Evolutionary conservation across 2,797 vertebrate species (phyloP).

Genomic region (Thaleichthys pacificus): DNA sequence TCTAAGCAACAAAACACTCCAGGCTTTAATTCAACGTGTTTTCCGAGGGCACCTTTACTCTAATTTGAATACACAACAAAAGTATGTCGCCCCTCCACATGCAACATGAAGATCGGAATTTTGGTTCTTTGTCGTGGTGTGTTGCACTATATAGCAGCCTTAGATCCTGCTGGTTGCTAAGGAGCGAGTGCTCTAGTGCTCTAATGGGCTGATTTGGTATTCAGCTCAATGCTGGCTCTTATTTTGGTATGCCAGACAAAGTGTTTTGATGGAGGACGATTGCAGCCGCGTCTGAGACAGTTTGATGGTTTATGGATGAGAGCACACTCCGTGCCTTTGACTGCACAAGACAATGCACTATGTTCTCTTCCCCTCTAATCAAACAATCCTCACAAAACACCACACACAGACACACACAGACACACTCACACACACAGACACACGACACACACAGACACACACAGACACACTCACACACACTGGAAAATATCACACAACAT

Average conservation of each 20-base stretch:
- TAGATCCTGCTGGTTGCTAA: constrained; percentile 94
- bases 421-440: constrained; percentile 36
- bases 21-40: constrained; percentile 37
- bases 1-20: background rate
- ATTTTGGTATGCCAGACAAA: constrained; percentile 99
- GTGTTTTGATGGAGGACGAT: constrained; percentile 99
- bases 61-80: constrained; percentile 53
- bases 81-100: background rate
- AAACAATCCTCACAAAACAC: constrained; percentile 66
- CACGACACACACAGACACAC: constrained; percentile 60
- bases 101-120: constrained; percentile 57
- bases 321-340: constrained; percentile 91
- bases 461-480: constrained; percentile 36
- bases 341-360: constrained; percentile 86
- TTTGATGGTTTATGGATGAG: constrained; percentile 85
- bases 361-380: constrained; percentile 68
- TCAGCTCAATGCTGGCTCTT: constrained; percentile 92
- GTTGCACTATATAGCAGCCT: constrained; percentile 81
- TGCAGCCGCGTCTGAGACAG: constrained; percentile 98
- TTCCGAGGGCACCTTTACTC: constrained; percentile 59
- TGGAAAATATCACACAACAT: constrained; percentile 73
- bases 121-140: constrained; percentile 85
- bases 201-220: constrained; percentile 99
- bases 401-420: constrained; percentile 60
- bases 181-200: constrained; percentile 91